A percentile compares a stretch with the other conserved stretches of the same genome.
Conservation (phyloP, 2,113 vertebrate genomes). For the Balaeniceps rex region DNA sequence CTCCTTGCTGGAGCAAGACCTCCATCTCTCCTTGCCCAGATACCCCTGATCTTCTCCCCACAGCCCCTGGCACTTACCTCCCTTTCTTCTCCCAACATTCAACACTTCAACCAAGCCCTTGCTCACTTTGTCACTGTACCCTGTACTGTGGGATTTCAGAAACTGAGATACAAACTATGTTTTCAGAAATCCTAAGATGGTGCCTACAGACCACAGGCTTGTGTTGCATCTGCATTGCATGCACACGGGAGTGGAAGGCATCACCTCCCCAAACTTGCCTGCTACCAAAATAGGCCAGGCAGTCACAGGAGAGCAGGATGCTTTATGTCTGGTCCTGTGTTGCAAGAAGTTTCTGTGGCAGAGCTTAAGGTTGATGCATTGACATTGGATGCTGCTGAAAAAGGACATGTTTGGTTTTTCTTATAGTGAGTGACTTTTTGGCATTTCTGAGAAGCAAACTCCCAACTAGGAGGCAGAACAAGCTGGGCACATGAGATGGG, state of each 20-base stretch:
- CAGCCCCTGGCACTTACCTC: neutral
- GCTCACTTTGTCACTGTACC: neutral
- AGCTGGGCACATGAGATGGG: neutral
- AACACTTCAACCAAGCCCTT: neutral
- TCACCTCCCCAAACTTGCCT: neutral
- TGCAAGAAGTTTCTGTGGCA: neutral
- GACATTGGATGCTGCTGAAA: neutral
- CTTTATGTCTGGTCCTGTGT: neutral
- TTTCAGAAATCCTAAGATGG: neutral
- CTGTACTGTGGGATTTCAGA: neutral
- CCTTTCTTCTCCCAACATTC: neutral
- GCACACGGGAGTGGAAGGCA: neutral
- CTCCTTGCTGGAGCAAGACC: neutral
- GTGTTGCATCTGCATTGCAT: neutral
- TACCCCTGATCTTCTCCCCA: neutral
- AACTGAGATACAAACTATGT: accelerated
- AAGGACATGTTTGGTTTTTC: neutral
- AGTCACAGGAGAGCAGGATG: neutral
- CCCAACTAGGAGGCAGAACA: neutral
- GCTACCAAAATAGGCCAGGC: neutral
- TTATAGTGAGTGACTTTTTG: neutral
- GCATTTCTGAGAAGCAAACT: neutral
- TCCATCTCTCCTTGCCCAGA: neutral
- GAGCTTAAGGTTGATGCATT: neutral
- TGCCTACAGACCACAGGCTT: neutral